Evolutionary conservation across 2,113 vertebrate species (phyloP).

Genomic region (Pollachius pollachius): DNA sequence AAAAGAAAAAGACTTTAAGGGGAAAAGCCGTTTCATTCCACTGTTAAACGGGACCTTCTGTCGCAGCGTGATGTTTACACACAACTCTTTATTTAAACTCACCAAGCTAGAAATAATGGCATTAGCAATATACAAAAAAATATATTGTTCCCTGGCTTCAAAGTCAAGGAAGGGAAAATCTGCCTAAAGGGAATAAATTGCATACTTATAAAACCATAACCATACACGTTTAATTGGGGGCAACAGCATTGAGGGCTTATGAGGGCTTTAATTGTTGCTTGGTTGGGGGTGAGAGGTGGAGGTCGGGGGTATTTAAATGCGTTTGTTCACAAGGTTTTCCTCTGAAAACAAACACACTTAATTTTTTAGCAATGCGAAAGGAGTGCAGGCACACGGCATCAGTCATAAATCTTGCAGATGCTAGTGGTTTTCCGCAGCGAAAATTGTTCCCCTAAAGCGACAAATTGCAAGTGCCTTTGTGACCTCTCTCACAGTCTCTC

Average conservation of each 20-base stretch:
- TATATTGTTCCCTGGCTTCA: constrained; percentile 60
- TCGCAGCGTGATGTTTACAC: constrained; percentile 46
- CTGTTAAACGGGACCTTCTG: constrained; percentile 41
- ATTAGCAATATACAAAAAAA: constrained; percentile 53
- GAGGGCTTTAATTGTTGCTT: not conserved
- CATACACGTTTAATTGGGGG: constrained; percentile 46
- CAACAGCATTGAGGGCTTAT: constrained; percentile 47
- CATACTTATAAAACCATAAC: constrained; percentile 57
- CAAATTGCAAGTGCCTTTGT: not conserved
- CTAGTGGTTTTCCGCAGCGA: not conserved
- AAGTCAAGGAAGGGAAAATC: constrained; percentile 39
- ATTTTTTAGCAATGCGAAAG: constrained; percentile 17
- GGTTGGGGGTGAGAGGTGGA: not conserved
- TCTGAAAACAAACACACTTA: constrained; percentile 37
- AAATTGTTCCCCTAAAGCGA: constrained; percentile 6
- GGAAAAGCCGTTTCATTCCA: constrained; percentile 50
- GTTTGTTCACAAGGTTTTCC: constrained; percentile 45
- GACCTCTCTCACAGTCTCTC: not conserved
- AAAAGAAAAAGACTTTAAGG: constrained; percentile 51
- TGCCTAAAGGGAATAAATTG: constrained; percentile 48
- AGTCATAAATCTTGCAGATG: constrained; percentile 1
- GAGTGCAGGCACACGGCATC: constrained; percentile 13
- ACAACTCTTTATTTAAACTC: constrained; percentile 52
- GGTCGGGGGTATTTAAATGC: constrained; percentile 32
- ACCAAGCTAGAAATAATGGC: constrained; percentile 51